Evolutionary conservation across 1,140 invertebrate species (phyloP).

Genomic region (Zaprionus nigranus): DNA sequence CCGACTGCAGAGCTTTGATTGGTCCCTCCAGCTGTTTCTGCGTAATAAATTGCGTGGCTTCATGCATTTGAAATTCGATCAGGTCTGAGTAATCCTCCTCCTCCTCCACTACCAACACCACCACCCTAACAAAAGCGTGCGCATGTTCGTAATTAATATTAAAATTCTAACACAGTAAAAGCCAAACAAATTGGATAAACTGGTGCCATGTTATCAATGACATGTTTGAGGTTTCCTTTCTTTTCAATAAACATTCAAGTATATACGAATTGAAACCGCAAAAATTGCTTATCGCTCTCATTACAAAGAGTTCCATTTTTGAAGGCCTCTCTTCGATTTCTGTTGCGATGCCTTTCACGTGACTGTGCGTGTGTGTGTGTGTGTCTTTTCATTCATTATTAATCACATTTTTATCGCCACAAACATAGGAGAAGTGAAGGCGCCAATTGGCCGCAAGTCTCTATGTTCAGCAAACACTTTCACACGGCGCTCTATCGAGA

Average conservation of each 20-base stretch:
- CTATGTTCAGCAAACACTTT: constrained; percentile 55
- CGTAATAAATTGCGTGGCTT: constrained; percentile 21
- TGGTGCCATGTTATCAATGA: constrained; percentile 15
- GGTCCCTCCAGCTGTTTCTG: not conserved
- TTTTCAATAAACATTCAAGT: constrained; percentile 13
- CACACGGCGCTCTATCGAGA: constrained; percentile 63
- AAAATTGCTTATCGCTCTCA: constrained; percentile 43
- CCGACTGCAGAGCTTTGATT: too few species aligned
- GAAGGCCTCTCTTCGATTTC: constrained; percentile 44
- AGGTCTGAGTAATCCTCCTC: not conserved
- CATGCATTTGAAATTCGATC: constrained; percentile 53
- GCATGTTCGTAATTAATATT: constrained; percentile 54
- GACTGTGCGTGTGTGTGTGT: constrained; percentile 29
- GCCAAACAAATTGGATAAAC: constrained; percentile 58
- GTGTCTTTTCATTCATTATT: constrained; percentile 57
- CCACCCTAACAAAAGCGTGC: constrained; percentile 18
- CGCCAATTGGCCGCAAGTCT: constrained; percentile 60
- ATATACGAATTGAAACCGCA: constrained; percentile 35
- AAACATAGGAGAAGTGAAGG: constrained; percentile 62
- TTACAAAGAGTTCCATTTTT: constrained; percentile 32
- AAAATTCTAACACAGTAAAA: constrained; percentile 49
- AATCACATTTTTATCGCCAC: constrained; percentile 71
- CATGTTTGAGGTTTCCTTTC: constrained; percentile 28
- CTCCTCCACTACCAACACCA: constrained; percentile 7
- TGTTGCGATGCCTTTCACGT: constrained; percentile 65